A percentile compares a stretch with the other conserved stretches of the same genome.
These are phyloP conservation scores for Bombylius discolor DNA, from an alignment of 2,888 invertebrate genomes.

Conservation along the genomic window DNA sequence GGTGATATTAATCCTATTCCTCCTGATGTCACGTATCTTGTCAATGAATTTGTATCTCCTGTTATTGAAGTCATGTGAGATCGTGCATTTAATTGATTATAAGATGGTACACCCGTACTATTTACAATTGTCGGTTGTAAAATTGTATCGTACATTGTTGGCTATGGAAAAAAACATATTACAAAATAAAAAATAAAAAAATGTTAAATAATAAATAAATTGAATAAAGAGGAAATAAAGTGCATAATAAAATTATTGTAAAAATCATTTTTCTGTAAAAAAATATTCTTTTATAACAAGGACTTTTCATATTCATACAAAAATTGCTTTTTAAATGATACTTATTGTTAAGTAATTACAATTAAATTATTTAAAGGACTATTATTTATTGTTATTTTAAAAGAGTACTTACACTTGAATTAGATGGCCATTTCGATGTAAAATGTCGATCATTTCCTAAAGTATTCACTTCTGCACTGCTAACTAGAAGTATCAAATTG, in stretches of 20 bases:
- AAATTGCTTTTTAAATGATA: too few species aligned
- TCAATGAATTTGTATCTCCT: conserved; percentile 2
- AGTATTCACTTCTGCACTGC: conserved; percentile 1
- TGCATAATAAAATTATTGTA: too few species aligned
- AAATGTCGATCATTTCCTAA: conserved; percentile 27
- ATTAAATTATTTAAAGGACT: too few species aligned
- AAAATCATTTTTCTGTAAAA: too few species aligned
- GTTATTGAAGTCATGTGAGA: conserved; percentile 28
- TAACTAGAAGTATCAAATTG: too few species aligned
- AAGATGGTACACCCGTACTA: conserved; percentile 23
- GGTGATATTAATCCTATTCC: conserved; percentile 5
- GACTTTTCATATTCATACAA: too few species aligned
- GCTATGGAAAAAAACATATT: conserved; percentile 3
- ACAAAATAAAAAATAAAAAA: background rate
- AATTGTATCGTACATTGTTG: conserved; percentile 9
- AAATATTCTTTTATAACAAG: too few species aligned
- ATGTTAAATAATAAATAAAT: too few species aligned
- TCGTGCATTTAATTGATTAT: conserved; percentile 33
- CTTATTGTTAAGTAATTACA: too few species aligned
- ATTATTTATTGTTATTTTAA: background rate
- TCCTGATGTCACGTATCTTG: conserved; percentile 10
- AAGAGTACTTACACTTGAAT: conserved; percentile 30
- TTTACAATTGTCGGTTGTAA: conserved; percentile 12
- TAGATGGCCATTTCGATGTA: conserved; percentile 35
- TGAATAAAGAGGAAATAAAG: too few species aligned